Percentiles rank a stretch among this genome's conserved stretches.
These are phyloP conservation scores for Plestiodon gilberti DNA, from an alignment of 2,113 vertebrate species.

Conservation along the genomic window DNA sequence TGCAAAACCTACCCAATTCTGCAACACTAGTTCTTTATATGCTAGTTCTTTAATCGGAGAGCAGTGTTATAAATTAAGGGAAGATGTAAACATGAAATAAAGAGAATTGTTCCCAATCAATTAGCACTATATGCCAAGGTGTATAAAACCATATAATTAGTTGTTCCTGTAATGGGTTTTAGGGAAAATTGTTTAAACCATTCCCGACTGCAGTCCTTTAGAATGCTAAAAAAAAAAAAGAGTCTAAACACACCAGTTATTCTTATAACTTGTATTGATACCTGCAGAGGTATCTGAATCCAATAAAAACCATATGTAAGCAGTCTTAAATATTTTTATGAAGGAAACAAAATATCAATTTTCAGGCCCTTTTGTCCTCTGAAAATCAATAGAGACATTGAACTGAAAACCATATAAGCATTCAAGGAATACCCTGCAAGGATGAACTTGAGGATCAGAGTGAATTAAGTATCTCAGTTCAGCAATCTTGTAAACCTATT, in stretches of 20 bases:
- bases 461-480: neutral
- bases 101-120: slow-evolving; percentile 76
- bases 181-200: slow-evolving; percentile 31
- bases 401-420: neutral
- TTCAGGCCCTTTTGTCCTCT: neutral
- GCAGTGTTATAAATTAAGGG: slow-evolving; percentile 74
- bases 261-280: neutral
- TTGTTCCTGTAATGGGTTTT: slow-evolving; percentile 30
- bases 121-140: slow-evolving; percentile 58
- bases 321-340: neutral
- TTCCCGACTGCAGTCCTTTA: slow-evolving; percentile 44
- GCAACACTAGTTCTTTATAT: slow-evolving; percentile 75
- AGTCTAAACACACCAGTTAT: neutral
- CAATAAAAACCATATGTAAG: neutral
- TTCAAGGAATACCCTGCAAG: neutral
- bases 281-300: neutral
- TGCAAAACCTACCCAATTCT: slow-evolving; percentile 82
- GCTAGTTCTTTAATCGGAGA: slow-evolving; percentile 72
- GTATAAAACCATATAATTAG: slow-evolving; percentile 49
- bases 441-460: neutral
- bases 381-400: neutral
- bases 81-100: slow-evolving; percentile 65
- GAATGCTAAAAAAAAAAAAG: neutral
- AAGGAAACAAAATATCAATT: neutral
- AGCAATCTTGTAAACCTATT: neutral